Base-by-base conservation (phyloP, 2,797 vertebrate species). In the Enteromius afrohamiltoni region DNA sequence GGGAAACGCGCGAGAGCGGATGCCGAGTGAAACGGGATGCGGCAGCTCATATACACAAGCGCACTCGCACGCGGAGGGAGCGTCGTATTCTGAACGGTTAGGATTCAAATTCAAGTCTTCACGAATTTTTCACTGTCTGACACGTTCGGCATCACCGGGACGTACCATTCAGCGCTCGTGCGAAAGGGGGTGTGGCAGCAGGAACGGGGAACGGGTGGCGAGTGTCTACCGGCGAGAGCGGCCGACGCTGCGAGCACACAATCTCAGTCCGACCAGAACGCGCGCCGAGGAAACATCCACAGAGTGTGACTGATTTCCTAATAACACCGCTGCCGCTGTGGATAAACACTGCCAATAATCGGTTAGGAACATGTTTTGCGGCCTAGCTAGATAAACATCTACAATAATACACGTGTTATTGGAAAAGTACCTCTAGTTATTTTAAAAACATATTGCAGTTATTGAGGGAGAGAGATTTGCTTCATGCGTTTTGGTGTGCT, bases 141-240 rank as follows among this genome's bases (percentile, higher is more conserved):
- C 75, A 82, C 86, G 60, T 74, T 82, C 85, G 86, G 87, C 89
- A 86, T 90, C 87, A 87, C 83, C 82, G 89, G 89, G 89, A 87
- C 77, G 85, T 89, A 90, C 89, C 89, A 90, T 87, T 85, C 84
- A 78, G 83, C 40, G 69, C 78, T 62, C 42, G 80, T 58, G 82
- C 40, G 79, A 81, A 85, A 89, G 88, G 89, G 89, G 88, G 89
- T 89, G 88, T 87, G 88, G 87, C 85, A 76, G 81, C 31, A 7
- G 34, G n/a, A 51, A 34, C 26, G 19, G 58, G 69, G 69, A 55
- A 71, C 82, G 31, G 82, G 69, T 70, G 80, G 73, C 69, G 47
- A 40, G 83, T 60, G 71, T 79, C 19, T 80, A 42, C 45, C 70
- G 58, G 83, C 55, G 83, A 55, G 76, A 71, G 67, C 49, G 51